These are phyloP conservation scores for Sternarchorhynchus goeldii DNA, from an alignment of 2,797 vertebrate genomes.

Conservation along the genomic window DNA sequence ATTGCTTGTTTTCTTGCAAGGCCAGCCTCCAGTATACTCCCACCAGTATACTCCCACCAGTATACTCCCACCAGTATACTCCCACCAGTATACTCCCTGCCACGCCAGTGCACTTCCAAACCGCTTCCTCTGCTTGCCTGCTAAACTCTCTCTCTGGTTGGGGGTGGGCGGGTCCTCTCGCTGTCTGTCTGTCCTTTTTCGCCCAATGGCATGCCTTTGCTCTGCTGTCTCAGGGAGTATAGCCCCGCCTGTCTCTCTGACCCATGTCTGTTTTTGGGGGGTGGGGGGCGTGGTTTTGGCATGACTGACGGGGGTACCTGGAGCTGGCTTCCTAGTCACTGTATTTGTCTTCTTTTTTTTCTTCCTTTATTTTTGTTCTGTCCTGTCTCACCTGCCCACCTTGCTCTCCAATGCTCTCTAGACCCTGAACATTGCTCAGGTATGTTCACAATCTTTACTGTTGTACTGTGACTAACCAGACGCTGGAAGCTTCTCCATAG, in stretches of 20 bases:
- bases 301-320: constrained; percentile 84
- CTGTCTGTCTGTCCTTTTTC: constrained; percentile 1
- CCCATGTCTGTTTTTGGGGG: constrained; percentile 55
- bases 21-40: constrained; percentile 82
- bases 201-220: constrained; percentile 27
- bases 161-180: constrained; percentile 8
- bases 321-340: constrained; percentile 98
- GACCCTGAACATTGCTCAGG: constrained; percentile 99
- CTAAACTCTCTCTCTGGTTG: constrained; percentile 14
- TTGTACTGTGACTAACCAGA: constrained; percentile 98
- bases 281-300: constrained; percentile 77
- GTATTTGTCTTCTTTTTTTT: constrained; percentile 92
- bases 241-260: constrained; percentile 60
- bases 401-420: constrained; percentile 94
- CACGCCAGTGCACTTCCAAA: constrained; percentile 66
- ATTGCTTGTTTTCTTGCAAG: constrained; percentile 84
- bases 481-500: constrained; percentile 85
- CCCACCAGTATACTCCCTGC: constrained; percentile 71
- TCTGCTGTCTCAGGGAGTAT: constrained; percentile 47
- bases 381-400: constrained; percentile 67
- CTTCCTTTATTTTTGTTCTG: constrained; percentile 88
- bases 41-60: constrained; percentile 17
- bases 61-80: constrained; percentile 56
- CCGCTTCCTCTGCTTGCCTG: constrained; percentile 49
- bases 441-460: constrained; percentile 98